Percentiles rank a stretch among this genome's conserved stretches.
phyloP scores from a whole-genome alignment of 2,797 vertebrate species.

The Rhinophrynus dorsalis region DNA sequence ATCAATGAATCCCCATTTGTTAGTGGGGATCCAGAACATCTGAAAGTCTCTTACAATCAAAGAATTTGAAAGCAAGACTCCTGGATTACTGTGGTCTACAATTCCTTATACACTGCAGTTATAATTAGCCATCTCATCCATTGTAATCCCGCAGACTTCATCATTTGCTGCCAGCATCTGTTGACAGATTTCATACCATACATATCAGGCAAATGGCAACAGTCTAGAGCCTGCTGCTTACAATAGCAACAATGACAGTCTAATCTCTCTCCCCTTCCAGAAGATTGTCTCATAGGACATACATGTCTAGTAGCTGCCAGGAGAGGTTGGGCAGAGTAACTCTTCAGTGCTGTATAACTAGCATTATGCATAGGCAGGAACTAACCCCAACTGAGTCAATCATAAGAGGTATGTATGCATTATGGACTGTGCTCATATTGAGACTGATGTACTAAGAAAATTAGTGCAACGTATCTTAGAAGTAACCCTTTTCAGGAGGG shows the following conservation, averaged over 20 bases:
- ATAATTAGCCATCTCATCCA: conserved; percentile 89
- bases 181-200: conserved; percentile 92
- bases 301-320: conserved; percentile 62
- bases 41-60: conserved; percentile 57
- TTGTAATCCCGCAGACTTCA: conserved; percentile 88
- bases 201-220: conserved; percentile 86
- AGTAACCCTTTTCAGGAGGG: too few relatives aligned
- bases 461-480: too few relatives aligned
- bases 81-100: conserved; percentile 76
- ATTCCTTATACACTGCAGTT: conserved; percentile 77
- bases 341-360: conserved; percentile 53
- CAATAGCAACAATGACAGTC: conserved; percentile 77
- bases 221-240: conserved; percentile 74
- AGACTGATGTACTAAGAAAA: too few relatives aligned
- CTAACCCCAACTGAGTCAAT: too few relatives aligned
- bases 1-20: neutral
- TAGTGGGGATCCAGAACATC: neutral
- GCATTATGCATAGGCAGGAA: too few relatives aligned
- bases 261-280: conserved; percentile 64
- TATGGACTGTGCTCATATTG: too few relatives aligned
- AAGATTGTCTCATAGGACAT: conserved; percentile 75
- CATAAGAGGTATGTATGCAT: too few relatives aligned
- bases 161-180: conserved; percentile 90
- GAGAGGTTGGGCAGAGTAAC: conserved; percentile 44
- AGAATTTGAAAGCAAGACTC: conserved; percentile 77